Evolutionary conservation across 1,140 invertebrate genomes (phyloP), one percentile per base, ranked within the genome.

Genomic region (Diorhabda elongata): DNA sequence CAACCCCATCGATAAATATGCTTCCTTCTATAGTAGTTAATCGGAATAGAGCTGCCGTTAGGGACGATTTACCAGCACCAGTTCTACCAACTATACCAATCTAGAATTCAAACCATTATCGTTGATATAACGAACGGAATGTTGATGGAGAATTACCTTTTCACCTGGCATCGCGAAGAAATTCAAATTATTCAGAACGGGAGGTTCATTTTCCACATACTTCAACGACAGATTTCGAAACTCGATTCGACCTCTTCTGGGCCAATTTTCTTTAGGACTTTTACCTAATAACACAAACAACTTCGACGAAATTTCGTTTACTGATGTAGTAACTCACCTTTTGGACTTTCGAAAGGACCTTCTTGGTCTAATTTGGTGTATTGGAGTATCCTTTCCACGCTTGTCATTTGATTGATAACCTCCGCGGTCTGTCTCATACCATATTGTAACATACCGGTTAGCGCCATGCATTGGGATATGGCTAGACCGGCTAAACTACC

Each of bases 401-500:
- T 90, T 0, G 92, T 93, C 88, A 96, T 92, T 77, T 94, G 87
- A 67, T 90, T 91, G 73, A 96, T 86, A 2, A 92, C 88, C 81
- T 96, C 93, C 0, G 92, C 89, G 8, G 88, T 87, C 79, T 95
- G 92, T 61, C 92, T 85, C 65, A 96, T 90, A 7, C 92, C 92
- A 82, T 91, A 90, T 79, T 96, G 93, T 67, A 96, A 85, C 89
- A 94, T 92, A 9, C 92, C 92, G 66, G 91, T 93, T 44, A 97
- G 82, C 63, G 90, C 88, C 77, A 94, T 85, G n/a, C 90, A 90
- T 76, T 93, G 92, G 2, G 91, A 91, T 71, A 95, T 89, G 9
- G 90, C 91, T 72, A 95, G 76, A 3, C 92, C 92, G 58, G 92
- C 90, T 73, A 90, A 87, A 58, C 87, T 86, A 44, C 83, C 84